These are phyloP conservation scores for Harpagifer antarcticus DNA, from an alignment of 2,797 vertebrate species.

Conservation along the genomic window DNA sequence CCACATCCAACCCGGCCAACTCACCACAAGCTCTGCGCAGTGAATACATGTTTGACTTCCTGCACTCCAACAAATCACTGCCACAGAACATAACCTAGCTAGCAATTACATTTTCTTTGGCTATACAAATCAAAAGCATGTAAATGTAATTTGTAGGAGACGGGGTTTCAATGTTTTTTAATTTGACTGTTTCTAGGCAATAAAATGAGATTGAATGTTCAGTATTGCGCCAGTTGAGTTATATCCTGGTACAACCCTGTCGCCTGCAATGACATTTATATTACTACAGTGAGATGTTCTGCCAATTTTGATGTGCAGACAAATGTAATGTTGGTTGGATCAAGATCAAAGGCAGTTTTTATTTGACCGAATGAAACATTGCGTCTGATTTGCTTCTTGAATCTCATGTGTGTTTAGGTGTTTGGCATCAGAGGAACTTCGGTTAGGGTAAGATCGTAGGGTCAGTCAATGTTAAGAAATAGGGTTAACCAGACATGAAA, in stretches of 20 bases:
- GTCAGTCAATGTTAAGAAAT: not conserved
- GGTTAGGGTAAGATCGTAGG: too few species aligned
- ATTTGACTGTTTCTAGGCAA: too few species aligned
- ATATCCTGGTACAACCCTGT: too few species aligned
- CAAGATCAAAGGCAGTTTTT: not conserved
- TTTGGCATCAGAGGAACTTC: too few species aligned
- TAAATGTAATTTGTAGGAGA: not conserved
- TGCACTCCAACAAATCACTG: not conserved
- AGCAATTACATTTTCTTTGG: not conserved
- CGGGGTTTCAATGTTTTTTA: too few species aligned
- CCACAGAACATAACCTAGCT: not conserved
- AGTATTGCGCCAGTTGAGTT: too few species aligned
- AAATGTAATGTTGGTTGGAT: too few species aligned
- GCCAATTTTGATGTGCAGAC: not conserved
- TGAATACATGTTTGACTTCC: conserved; percentile 2
- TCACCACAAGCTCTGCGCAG: not conserved
- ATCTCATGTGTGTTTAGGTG: too few species aligned
- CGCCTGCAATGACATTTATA: not conserved
- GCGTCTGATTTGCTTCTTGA: too few species aligned
- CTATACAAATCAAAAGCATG: not conserved
- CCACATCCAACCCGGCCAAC: not conserved
- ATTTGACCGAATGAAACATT: not conserved
- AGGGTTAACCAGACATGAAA: too few species aligned
- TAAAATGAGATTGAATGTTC: too few species aligned
- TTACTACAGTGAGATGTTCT: not conserved